Base-by-base conservation (phyloP, 2,888 invertebrate species). In the Pedicia rivosa region DNA sequence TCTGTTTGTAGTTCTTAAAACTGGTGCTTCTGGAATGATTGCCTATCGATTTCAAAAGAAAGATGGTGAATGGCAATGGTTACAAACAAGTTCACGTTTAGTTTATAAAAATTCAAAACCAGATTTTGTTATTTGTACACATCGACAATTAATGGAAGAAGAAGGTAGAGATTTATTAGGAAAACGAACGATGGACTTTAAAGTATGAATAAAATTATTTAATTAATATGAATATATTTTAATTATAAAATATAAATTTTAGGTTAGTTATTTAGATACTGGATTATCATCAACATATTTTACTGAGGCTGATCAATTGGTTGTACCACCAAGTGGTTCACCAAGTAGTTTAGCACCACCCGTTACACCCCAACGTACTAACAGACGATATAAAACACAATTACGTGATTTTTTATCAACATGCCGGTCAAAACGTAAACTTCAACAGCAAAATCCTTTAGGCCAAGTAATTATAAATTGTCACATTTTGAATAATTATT, bases 71-170 rank as follows among this genome's bases (percentile, higher is more conserved):
- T 92, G 92, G 88, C 87, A 97, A 61, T 99, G 95, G 94, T 69
- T 98, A 41, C 98, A 99, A 67, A 95, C 95, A 14, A 83, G 84
- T 49, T 94, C 97, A 10, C 72, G 97, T 46, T 74, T 98, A 47
- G 92, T 97, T 48, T 98, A 97, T 67, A 98, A 98, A 65, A 98
- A 97, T 64, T 95, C 95, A 45, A 98, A 98, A 61, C 95, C 97
- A 1, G 98, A 99, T 60, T 95, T 95, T 59, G 94, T 98, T 45
- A 94, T 97, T 51, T 91, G 94, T 63, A 98, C 97, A 29, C 98
- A 99, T 65, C 72, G 98, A 45, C 92, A 97, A 42, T 73, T 99
- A 33, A 97, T 97, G 98, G 97, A 98, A 58, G 98, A 98, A 63
- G 98, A 98, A 67, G 98, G 98, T 9, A 75, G 91, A 45, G 97